Evolutionary conservation across 1,140 invertebrate species (phyloP).

Genomic region (Lethrus apterus): DNA sequence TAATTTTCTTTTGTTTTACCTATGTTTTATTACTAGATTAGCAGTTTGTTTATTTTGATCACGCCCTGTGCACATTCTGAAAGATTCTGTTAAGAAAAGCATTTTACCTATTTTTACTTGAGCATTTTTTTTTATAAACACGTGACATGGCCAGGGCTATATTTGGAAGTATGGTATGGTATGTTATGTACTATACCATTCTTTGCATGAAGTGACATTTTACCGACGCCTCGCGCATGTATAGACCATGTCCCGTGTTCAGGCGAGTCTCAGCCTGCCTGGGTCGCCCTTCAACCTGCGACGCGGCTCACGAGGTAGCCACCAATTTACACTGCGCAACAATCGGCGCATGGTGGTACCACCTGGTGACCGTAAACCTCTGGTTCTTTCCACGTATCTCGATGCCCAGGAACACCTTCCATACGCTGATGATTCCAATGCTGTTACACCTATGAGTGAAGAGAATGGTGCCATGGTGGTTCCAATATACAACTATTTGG

Average conservation of each 20-base stretch:
- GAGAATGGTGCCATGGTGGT: slow-evolving; percentile 93
- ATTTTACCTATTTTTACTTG: too few species aligned
- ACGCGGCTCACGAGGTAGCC: slow-evolving; percentile 79
- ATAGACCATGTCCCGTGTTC: slow-evolving; percentile 43
- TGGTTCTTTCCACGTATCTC: slow-evolving; percentile 89
- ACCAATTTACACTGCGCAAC: slow-evolving; percentile 85
- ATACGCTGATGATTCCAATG: slow-evolving; percentile 95
- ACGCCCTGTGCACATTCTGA: too few species aligned
- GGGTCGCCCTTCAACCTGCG: slow-evolving; percentile 92
- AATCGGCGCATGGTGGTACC: slow-evolving; percentile 56
- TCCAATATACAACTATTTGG: slow-evolving; percentile 57
- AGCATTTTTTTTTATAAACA: too few species aligned
- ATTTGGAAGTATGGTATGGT: slow-evolving; percentile 18
- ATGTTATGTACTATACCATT: slow-evolving; percentile 15
- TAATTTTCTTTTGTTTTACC: slow-evolving; percentile 18
- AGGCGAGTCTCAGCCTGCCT: slow-evolving; percentile 93
- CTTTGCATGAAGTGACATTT: slow-evolving; percentile 15
- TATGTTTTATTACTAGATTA: too few species aligned
- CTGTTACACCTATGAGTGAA: slow-evolving; percentile 96
- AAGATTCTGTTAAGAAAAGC: too few species aligned
- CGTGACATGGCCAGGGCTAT: slow-evolving; percentile 18
- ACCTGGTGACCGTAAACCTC: slow-evolving; percentile 81
- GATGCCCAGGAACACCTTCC: slow-evolving; percentile 95
- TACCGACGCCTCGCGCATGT: slow-evolving; percentile 31
- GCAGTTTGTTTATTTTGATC: too few species aligned